These are phyloP conservation scores for Haemorhous mexicanus DNA, from an alignment of 2,113 vertebrate genomes.

Conservation along the genomic window DNA sequence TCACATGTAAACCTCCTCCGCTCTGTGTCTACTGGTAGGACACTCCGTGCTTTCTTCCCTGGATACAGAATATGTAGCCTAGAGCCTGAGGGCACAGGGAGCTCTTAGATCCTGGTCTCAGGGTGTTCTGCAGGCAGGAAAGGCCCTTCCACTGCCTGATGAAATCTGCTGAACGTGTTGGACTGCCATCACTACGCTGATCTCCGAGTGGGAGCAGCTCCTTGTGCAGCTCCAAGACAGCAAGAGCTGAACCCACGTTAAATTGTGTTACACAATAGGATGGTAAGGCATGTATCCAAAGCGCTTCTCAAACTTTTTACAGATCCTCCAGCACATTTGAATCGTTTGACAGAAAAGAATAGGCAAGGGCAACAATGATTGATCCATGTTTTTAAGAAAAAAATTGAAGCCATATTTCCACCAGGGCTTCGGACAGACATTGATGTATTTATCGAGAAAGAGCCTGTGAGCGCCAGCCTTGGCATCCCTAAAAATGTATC, in stretches of 20 bases:
- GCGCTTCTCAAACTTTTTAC: slow-evolving; percentile 36
- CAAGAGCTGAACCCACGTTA: background rate
- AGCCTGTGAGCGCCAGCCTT: background rate
- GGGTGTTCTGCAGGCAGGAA: background rate
- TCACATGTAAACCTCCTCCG: background rate
- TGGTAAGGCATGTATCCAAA: background rate
- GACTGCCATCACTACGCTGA: background rate
- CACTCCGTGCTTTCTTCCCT: background rate
- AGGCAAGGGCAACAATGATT: slow-evolving; percentile 65
- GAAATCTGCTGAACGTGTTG: background rate
- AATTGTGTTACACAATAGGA: background rate
- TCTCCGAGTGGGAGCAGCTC: background rate
- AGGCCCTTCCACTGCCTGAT: background rate
- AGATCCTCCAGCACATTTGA: slow-evolving; percentile 48
- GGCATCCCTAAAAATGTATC: slow-evolving; percentile 48
- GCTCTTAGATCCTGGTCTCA: background rate
- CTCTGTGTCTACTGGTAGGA: background rate
- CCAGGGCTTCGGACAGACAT: slow-evolving; percentile 5
- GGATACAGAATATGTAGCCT: background rate
- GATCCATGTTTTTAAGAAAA: slow-evolving; percentile 69
- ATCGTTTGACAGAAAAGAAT: slow-evolving; percentile 61
- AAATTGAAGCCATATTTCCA: slow-evolving; percentile 68
- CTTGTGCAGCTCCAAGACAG: background rate
- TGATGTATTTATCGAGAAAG: slow-evolving; percentile 67
- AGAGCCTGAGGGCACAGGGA: background rate